Base-by-base conservation (phyloP, 2,113 vertebrate species). In the Campylomormyrus tamandua region DNA sequence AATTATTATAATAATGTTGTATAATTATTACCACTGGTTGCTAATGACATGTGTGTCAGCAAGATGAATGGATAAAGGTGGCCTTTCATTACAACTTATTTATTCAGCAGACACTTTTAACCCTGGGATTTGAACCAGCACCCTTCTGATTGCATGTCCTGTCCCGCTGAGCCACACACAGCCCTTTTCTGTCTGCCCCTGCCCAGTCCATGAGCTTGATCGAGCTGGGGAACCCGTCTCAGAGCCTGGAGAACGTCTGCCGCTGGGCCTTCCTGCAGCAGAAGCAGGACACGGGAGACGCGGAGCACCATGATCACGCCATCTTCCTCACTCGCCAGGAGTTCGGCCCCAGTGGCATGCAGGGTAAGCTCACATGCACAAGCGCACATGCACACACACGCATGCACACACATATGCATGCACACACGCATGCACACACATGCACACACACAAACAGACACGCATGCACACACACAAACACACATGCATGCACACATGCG, bases 261-360 rank as follows among this genome's bases (percentile, higher is more conserved):
- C 98, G 97, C 89, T 99, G 98, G 98, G 98, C 98, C 11, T 99
- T 97, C 90, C 89, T 98, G 90, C 98, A 99, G 77, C 98, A 98
- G 95, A 99, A 99, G 90, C 95, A 97, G 0, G 98, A 99, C 93
- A 96, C 96, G 0, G 97, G 94, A 8, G 98, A 99, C 0, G 96
- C 97, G 0, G 98, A 99, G 35, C 97, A 99, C 87, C 98, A 99
- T 0, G 98, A 99, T 92, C 98, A 99, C 0, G 98, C 98, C 53
- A 99, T 99, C 94, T 99, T 99, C 93, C 98, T 99, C 92, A 99
- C 98, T 0, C 95, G 98, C 31, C 98, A 99, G 94, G 98, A 99
- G 90, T 99, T 99, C 49, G 98, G 98, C 10, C 98, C 98, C 6
- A 98, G 98, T 0, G 98, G 98, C 91, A 99, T 99, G 98, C 98